A percentile compares a stretch with the other conserved stretches of the same genome.
Evolutionary conservation across 2,888 invertebrate species (phyloP).

Genomic region (Mesorhabditis belari): DNA sequence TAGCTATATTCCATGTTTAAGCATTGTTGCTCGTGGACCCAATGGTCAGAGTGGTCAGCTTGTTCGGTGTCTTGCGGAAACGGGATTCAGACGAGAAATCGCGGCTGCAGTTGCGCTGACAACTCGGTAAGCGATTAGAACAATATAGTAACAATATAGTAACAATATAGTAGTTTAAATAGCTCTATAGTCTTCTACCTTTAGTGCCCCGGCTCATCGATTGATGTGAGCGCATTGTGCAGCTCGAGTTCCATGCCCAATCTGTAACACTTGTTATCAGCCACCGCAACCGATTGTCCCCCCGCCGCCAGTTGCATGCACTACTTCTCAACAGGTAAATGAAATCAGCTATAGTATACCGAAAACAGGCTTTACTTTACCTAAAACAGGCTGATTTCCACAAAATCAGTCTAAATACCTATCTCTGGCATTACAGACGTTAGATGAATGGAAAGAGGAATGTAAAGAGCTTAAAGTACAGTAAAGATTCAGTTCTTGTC

Average conservation of each 20-base stretch:
- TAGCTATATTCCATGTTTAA: neutral
- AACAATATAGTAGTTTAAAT: too few species aligned
- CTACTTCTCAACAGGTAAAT: neutral
- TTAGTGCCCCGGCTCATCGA: slow-evolving; percentile 25
- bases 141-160: too few species aligned
- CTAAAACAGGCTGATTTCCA: too few species aligned
- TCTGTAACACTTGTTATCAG: slow-evolving; percentile 22
- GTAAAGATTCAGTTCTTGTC: too few species aligned
- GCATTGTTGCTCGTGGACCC: slow-evolving; percentile 26
- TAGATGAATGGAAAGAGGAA: neutral
- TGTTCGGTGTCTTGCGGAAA: slow-evolving; percentile 26
- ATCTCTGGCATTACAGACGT: too few species aligned
- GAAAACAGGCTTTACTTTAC: too few species aligned
- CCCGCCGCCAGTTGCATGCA: neutral
- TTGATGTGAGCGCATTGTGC: slow-evolving; percentile 24
- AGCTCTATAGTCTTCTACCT: too few species aligned
- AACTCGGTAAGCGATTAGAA: neutral
- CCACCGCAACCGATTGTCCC: slow-evolving; percentile 10
- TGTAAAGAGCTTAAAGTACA: too few species aligned
- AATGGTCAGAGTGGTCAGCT: slow-evolving; percentile 25
- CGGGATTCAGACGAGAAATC: slow-evolving; percentile 17
- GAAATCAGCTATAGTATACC: neutral
- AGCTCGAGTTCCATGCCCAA: slow-evolving; percentile 22
- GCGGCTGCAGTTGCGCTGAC: slow-evolving; percentile 22
- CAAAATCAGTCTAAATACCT: too few species aligned